Percentiles rank a stretch among this genome's conserved stretches.
Conservation (phyloP, 2,113 vertebrate species). For the Trachemys scripta region DNA sequence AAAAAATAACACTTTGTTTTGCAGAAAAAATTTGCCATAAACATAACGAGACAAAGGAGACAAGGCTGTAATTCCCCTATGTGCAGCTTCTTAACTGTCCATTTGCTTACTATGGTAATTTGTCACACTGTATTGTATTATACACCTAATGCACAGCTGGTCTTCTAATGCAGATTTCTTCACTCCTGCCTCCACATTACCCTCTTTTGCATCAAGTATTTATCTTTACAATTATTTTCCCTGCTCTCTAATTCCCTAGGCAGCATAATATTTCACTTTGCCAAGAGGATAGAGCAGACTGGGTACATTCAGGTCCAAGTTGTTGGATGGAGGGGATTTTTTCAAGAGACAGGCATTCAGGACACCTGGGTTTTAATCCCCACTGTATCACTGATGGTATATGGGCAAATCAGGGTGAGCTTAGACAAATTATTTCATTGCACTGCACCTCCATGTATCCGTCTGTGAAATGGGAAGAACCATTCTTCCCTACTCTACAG, state of each 20-base stretch:
- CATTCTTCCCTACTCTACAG: not conserved
- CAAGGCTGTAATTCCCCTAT: constrained; percentile 36
- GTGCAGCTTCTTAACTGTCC: constrained; percentile 74
- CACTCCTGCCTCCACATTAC: constrained; percentile 53
- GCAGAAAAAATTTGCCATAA: not conserved
- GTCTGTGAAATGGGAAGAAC: not conserved
- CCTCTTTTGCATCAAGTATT: constrained; percentile 47
- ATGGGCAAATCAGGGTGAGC: not conserved
- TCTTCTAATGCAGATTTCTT: constrained; percentile 77
- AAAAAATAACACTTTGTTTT: not conserved
- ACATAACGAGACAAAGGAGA: constrained; percentile 7
- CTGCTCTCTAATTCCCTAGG: constrained; percentile 49
- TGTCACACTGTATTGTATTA: constrained; percentile 71
- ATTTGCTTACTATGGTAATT: constrained; percentile 79
- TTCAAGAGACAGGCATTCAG: not conserved
- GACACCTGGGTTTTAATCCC: fast-evolving
- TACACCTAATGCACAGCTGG: constrained; percentile 77
- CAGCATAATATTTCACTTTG: constrained; percentile 47
- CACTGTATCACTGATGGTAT: not conserved
- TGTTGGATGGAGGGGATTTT: not conserved
- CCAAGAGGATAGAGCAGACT: constrained; percentile 2
- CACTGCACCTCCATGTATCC: not conserved
- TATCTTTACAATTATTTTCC: constrained; percentile 59
- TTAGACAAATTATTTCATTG: not conserved
- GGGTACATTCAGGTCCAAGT: constrained; percentile 18